These are phyloP conservation scores for Agonopterix heracliana DNA, from an alignment of 2,888 invertebrate species.

Conservation along the genomic window DNA sequence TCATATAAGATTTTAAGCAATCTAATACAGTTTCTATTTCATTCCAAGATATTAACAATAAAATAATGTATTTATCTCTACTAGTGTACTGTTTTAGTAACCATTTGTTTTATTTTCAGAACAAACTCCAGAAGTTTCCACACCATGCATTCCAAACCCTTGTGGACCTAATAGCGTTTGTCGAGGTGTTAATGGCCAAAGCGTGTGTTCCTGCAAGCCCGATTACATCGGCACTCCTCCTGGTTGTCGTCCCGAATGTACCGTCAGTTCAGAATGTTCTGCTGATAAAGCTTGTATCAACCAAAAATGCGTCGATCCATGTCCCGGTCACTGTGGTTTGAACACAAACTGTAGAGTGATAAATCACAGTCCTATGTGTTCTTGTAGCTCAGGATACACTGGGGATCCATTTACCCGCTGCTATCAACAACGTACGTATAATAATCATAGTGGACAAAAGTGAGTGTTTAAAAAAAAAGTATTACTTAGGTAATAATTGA, in stretches of 20 bases:
- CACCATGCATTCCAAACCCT: conserved; percentile 82
- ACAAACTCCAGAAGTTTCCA: conserved; percentile 45
- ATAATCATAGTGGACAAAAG: no score
- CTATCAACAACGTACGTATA: conserved; percentile 65
- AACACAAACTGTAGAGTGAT: conserved; percentile 83
- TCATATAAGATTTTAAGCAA: background rate
- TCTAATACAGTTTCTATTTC: background rate
- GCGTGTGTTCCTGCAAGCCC: conserved; percentile 84
- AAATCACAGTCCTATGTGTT: conserved; percentile 88
- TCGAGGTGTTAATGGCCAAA: conserved; percentile 80
- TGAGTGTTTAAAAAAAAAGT: no score
- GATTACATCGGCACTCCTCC: conserved; percentile 84
- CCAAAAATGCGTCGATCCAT: conserved; percentile 87
- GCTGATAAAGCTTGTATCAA: conserved; percentile 83
- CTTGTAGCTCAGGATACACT: conserved; percentile 77
- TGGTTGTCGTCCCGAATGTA: conserved; percentile 87
- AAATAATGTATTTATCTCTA: background rate
- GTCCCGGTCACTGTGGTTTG: conserved; percentile 81
- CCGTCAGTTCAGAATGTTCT: conserved; percentile 85
- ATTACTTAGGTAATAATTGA: no score
- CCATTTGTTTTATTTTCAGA: conserved; percentile 32
- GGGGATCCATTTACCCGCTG: conserved; percentile 84
- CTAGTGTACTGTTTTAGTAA: background rate
- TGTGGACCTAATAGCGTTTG: conserved; percentile 87
- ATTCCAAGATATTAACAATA: conserved; percentile 5